Evolutionary conservation across 1,140 invertebrate genomes (phyloP).

Genomic region (Microplitis mediator): DNA sequence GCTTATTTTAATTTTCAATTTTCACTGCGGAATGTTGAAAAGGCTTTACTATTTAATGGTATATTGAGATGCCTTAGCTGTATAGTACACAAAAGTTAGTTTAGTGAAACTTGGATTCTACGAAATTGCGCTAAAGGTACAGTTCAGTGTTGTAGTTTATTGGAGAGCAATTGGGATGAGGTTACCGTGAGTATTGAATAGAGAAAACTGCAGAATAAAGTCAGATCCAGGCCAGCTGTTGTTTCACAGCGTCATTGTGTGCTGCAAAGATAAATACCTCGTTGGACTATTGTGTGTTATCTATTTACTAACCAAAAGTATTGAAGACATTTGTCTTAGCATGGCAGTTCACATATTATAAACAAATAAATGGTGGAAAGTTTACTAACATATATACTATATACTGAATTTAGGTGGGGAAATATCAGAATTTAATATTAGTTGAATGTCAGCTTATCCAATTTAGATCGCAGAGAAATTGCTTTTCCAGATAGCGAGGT

Average conservation of each 20-base stretch:
- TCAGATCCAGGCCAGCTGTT: neutral
- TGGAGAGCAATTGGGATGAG: no score
- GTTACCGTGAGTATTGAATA: neutral
- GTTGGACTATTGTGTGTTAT: constrained; percentile 29
- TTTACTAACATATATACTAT: no score
- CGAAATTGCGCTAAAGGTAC: constrained; percentile 2
- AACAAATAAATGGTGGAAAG: no score
- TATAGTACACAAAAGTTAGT: constrained; percentile 1
- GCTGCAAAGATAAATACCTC: constrained; percentile 20
- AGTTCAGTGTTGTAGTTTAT: neutral
- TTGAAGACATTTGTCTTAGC: no score
- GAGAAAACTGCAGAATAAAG: neutral
- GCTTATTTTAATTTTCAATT: no score
- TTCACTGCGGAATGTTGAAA: no score
- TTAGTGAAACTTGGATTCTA: constrained; percentile 19
- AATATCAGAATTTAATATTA: neutral
- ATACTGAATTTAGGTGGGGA: neutral
- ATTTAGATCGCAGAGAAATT: neutral
- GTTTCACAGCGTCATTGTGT: constrained; percentile 9
- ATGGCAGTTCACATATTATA: no score
- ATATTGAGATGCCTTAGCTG: neutral
- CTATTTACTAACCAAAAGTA: constrained; percentile 23
- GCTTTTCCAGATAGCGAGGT: neutral
- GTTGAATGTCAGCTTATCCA: constrained; percentile 2
- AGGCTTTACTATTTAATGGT: no score